phyloP scores from a whole-genome alignment of 2,888 invertebrate genomes.

The Lacanobia wlatinum region DNA sequence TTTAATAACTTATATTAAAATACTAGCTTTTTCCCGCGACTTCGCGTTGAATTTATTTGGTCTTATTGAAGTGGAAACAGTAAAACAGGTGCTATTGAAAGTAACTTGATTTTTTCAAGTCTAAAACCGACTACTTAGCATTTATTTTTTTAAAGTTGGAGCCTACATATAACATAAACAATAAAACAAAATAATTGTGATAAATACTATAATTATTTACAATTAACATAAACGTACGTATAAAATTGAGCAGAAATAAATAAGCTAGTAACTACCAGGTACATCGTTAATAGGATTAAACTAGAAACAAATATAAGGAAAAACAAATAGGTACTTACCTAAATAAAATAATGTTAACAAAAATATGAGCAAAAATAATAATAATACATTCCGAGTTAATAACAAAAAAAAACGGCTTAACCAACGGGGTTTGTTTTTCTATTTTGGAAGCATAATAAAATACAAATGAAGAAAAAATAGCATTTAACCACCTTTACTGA shows the following conservation, averaged over 20 bases:
- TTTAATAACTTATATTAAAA: too few species aligned
- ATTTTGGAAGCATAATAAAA: too few species aligned
- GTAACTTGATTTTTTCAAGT: too few species aligned
- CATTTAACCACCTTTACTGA: neutral
- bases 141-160: too few species aligned
- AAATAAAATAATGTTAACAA: neutral
- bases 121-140: too few species aligned
- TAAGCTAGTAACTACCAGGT: conserved; percentile 63
- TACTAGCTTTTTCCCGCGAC: too few species aligned
- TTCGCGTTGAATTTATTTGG: too few species aligned
- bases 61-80: too few species aligned
- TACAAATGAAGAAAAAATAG: neutral
- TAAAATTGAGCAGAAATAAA: conserved; percentile 40
- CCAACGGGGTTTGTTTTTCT: too few species aligned
- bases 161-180: neutral
- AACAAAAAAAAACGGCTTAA: too few species aligned
- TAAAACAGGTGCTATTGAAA: too few species aligned
- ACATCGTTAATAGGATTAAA: conserved; percentile 56
- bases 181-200: conserved; percentile 13
- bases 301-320: conserved; percentile 24
- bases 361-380: neutral
- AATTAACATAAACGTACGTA: conserved; percentile 13
- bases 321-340: neutral
- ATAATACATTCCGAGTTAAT: too few species aligned
- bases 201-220: conserved; percentile 45